phyloP scores from a whole-genome alignment of 1,140 invertebrate genomes.

The Conopomorpha cramerella region DNA sequence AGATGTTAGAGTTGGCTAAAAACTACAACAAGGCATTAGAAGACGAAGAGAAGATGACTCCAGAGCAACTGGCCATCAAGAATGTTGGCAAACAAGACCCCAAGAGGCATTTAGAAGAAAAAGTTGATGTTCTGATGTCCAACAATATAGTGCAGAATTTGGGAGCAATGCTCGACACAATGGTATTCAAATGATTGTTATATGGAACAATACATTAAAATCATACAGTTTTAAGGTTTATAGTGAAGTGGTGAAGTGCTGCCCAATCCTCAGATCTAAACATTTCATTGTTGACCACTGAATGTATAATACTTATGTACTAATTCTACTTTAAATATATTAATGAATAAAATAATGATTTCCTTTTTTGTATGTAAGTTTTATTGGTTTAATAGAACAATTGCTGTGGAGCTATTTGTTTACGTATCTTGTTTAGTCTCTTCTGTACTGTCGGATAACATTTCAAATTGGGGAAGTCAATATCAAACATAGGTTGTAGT shows the following conservation, averaged over 20 bases:
- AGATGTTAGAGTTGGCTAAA: conserved; percentile 97
- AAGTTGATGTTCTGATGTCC: conserved; percentile 96
- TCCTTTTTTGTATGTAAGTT: conserved; percentile 20
- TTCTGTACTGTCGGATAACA: conserved; percentile 21
- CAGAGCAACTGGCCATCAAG: conserved; percentile 98
- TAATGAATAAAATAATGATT: conserved; percentile 30
- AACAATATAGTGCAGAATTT: conserved; percentile 98
- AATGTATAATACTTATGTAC: conserved; percentile 23
- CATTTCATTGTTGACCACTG: conserved; percentile 9
- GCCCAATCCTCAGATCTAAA: conserved; percentile 20
- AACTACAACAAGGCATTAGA: conserved; percentile 99
- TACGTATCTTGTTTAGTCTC: conserved; percentile 19
- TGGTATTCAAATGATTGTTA: conserved; percentile 78
- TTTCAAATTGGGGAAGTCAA: conserved; percentile 26
- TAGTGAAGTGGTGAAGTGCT: conserved; percentile 19
- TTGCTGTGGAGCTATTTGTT: conserved; percentile 32
- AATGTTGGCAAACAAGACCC: conserved; percentile 99
- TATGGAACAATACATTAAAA: conserved; percentile 17
- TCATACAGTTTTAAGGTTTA: conserved; percentile 20
- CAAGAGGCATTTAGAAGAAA: conserved; percentile 99
- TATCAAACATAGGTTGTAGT: conserved; percentile 35
- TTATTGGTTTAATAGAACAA: conserved; percentile 24
- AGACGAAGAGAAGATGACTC: conserved; percentile 99
- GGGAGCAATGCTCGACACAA: conserved; percentile 97
- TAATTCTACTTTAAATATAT: conserved; percentile 29